These are phyloP conservation scores for Drosophila mulleri DNA, from an alignment of 2,888 invertebrate genomes.

Conservation along the genomic window DNA sequence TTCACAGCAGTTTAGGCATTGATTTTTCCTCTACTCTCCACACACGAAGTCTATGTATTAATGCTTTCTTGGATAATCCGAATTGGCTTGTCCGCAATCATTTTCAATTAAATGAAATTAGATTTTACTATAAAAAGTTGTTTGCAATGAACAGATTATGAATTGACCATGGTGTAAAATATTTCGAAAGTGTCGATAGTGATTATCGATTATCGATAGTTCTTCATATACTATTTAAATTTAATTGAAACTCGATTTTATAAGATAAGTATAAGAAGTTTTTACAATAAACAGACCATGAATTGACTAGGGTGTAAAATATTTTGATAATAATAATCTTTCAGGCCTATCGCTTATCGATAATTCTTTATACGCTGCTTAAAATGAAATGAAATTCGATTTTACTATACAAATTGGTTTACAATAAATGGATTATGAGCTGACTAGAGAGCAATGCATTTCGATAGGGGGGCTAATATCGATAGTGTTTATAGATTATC, in stretches of 20 bases:
- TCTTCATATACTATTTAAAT: too few relatives aligned
- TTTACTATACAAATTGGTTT: too few relatives aligned
- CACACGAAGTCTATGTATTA: background rate
- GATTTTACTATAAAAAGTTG: background rate
- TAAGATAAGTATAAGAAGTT: too few relatives aligned
- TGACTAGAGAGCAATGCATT: too few relatives aligned
- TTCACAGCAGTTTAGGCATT: constrained; percentile 23
- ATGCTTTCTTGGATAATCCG: background rate
- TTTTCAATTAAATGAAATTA: background rate
- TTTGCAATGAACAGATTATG: background rate
- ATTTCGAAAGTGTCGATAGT: background rate
- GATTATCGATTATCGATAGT: background rate
- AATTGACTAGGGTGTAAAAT: background rate
- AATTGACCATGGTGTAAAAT: background rate
- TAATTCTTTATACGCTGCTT: too few relatives aligned
- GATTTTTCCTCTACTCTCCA: constrained; percentile 18
- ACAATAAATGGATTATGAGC: too few relatives aligned
- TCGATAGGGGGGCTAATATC: too few relatives aligned
- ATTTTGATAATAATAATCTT: too few relatives aligned
- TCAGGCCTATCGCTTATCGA: background rate
- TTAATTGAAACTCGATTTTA: too few relatives aligned
- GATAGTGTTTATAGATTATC: background rate
- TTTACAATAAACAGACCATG: too few relatives aligned
- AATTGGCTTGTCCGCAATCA: background rate
- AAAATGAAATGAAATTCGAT: too few relatives aligned